Conservation (phyloP, 1,140 invertebrate genomes). For the Diachasmimorpha longicaudata region DNA sequence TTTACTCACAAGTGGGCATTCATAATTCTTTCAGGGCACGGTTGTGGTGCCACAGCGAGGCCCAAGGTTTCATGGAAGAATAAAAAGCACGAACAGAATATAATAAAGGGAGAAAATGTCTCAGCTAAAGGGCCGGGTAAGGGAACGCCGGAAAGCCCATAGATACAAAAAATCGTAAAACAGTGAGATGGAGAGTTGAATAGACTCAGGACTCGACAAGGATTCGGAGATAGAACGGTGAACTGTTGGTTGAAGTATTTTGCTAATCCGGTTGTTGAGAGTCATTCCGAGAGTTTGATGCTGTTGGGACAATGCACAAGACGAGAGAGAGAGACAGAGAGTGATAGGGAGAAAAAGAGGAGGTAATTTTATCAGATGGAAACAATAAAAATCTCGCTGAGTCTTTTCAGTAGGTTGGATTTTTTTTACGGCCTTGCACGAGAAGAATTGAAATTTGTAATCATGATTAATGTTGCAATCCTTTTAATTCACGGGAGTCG, state of each 20-base stretch:
- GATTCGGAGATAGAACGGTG: neutral
- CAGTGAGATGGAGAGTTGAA: too few species aligned
- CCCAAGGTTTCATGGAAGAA: neutral
- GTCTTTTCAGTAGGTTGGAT: too few species aligned
- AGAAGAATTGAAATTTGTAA: too few species aligned
- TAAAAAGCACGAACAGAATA: neutral
- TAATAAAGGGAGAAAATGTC: neutral
- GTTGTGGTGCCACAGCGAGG: neutral
- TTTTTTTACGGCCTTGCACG: too few species aligned
- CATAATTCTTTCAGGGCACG: neutral
- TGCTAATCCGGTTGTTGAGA: neutral
- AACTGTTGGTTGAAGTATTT: conserved; percentile 2
- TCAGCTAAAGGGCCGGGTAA: neutral
- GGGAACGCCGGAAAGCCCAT: too few species aligned
- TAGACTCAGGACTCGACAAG: neutral
- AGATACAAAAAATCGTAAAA: neutral
- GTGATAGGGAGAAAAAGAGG: too few species aligned
- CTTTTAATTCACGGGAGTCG: too few species aligned
- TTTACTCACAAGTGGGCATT: conserved; percentile 10
- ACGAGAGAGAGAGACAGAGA: neutral
- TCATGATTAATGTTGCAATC: too few species aligned
- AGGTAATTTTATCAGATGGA: neutral
- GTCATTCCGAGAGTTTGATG: neutral
- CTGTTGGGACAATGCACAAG: neutral
- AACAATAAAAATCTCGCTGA: neutral